Evolutionary conservation across 2,797 vertebrate species (phyloP).

Genomic region (Scolopax bukidnonensis): DNA sequence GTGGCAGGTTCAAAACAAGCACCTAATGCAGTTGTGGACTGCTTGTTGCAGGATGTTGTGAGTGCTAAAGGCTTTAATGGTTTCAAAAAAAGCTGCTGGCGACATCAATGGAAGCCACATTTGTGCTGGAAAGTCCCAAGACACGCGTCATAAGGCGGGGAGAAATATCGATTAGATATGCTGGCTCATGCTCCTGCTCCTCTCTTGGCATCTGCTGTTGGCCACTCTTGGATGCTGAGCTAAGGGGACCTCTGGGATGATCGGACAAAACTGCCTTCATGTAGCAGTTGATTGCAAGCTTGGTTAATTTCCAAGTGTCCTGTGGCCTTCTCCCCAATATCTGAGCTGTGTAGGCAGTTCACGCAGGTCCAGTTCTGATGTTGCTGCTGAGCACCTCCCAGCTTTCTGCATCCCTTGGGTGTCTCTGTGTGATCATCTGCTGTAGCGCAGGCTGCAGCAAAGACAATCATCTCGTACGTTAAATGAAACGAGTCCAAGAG

Average conservation of each 20-base stretch:
- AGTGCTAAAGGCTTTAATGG: neutral
- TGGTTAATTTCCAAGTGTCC: conserved; percentile 20
- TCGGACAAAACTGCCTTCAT: conserved; percentile 11
- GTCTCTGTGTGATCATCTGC: conserved; percentile 31
- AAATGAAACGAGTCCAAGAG: neutral
- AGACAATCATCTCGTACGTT: neutral
- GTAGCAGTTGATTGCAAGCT: neutral
- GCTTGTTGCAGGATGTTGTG: neutral
- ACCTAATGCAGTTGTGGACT: neutral
- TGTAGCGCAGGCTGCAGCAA: neutral
- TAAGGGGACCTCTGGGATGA: conserved; percentile 20
- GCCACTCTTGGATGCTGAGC: conserved; percentile 1
- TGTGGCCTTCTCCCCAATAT: neutral
- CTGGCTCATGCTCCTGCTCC: neutral
- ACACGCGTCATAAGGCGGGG: neutral
- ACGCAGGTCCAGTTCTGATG: neutral
- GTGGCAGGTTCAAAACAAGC: neutral
- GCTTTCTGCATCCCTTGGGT: neutral
- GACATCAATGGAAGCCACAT: neutral
- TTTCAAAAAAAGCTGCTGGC: neutral
- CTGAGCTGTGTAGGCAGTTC: neutral
- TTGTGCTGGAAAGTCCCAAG: neutral
- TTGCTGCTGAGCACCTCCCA: neutral
- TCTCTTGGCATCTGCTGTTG: conserved; percentile 23
- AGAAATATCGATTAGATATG: neutral